A percentile compares a stretch with the other conserved stretches of the same genome.
phyloP scores from a whole-genome alignment of 2,797 vertebrate species.

The Graptemys geographica region DNA sequence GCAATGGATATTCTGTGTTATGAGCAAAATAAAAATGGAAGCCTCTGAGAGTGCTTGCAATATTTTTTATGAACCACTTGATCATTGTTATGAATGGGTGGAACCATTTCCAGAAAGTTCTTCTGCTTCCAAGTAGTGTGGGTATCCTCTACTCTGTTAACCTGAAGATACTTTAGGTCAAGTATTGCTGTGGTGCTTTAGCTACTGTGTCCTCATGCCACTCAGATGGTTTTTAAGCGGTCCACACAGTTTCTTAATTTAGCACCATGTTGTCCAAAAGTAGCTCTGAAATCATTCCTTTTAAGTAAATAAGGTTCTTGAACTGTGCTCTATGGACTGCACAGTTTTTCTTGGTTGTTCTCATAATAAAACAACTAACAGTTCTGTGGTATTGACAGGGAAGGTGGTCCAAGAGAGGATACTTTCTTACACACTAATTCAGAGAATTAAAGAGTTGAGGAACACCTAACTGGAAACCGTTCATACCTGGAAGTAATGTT shows the following conservation, averaged over 20 bases:
- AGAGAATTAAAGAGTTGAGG: neutral
- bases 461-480: neutral
- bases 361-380: neutral
- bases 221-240: neutral
- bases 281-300: neutral
- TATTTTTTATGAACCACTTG: neutral
- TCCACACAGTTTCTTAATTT: neutral
- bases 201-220: neutral
- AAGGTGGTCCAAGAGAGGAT: neutral
- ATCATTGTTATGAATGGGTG: neutral
- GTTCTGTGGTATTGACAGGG: neutral
- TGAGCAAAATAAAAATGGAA: neutral
- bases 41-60: neutral
- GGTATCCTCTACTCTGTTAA: neutral
- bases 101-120: neutral
- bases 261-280: neutral
- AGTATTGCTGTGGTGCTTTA: neutral
- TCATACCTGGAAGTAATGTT: neutral
- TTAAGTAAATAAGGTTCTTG: neutral
- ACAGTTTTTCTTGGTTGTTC: neutral
- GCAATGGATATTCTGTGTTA: neutral
- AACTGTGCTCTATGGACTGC: neutral
- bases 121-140: neutral
- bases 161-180: neutral
- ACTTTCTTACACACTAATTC: neutral